Evolutionary conservation across 2,888 invertebrate species (phyloP).

Genomic region (Poecilobothrus nobilitatus): DNA sequence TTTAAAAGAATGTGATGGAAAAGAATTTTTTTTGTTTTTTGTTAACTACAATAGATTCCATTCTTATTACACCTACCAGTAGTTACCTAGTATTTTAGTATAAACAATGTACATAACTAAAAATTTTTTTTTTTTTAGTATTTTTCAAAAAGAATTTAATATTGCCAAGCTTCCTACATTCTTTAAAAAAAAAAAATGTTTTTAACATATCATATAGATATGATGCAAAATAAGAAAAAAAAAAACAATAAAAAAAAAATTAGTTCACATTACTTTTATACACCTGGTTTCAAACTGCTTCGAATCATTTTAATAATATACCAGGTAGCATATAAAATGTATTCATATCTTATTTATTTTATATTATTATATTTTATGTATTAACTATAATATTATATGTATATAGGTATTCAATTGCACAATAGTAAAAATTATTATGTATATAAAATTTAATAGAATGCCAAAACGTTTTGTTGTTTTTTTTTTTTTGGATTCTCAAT

Average conservation of each 20-base stretch:
- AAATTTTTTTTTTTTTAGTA: not conserved
- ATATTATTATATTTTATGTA: not conserved
- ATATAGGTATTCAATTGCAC: not conserved
- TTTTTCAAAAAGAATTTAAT: not conserved
- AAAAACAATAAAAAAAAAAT: too few relatives aligned
- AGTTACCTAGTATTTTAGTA: not conserved
- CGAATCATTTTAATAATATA: not conserved
- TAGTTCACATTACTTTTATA: not conserved
- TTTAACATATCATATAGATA: too few relatives aligned
- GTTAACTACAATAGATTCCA: not conserved
- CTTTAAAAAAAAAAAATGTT: too few relatives aligned
- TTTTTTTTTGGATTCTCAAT: too few relatives aligned
- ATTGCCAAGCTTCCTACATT: not conserved
- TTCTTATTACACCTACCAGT: not conserved
- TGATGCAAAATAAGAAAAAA: too few relatives aligned
- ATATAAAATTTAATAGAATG: not conserved
- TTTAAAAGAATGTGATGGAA: constrained; percentile 1
- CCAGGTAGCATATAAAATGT: not conserved
- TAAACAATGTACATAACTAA: too few relatives aligned
- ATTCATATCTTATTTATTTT: not conserved
- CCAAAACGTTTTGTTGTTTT: not conserved
- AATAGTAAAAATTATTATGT: not conserved
- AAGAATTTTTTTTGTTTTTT: not conserved
- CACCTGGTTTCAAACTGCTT: not conserved
- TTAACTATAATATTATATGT: too few relatives aligned